Evolutionary conservation across 1,140 invertebrate genomes (phyloP).

Genomic region (Zaprionus inermis): DNA sequence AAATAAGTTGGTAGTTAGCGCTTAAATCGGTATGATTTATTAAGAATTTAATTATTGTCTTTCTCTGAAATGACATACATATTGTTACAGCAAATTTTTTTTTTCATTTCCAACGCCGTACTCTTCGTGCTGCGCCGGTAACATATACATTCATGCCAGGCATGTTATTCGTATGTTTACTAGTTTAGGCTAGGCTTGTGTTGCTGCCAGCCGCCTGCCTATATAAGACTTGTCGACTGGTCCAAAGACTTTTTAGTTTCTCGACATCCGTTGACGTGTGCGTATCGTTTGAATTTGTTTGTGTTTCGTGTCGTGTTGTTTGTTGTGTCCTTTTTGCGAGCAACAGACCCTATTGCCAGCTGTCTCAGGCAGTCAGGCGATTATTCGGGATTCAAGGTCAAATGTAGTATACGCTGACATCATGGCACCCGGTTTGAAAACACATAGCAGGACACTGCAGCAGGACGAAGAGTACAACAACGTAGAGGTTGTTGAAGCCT

Average conservation of each 20-base stretch:
- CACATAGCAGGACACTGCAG: conserved; percentile 44
- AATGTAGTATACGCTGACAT: conserved; percentile 51
- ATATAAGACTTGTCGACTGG: conserved; percentile 53
- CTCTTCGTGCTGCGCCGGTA: neutral
- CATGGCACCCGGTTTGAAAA: conserved; percentile 73
- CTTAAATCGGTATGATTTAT: neutral
- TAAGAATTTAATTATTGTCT: neutral
- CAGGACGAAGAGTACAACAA: conserved; percentile 55
- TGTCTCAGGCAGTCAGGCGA: neutral
- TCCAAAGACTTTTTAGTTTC: conserved; percentile 61
- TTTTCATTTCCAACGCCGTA: neutral
- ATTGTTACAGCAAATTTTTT: neutral
- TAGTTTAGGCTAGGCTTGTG: conserved; percentile 17
- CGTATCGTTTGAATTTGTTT: conserved; percentile 21
- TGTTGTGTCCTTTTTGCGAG: conserved; percentile 15
- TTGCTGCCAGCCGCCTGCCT: conserved; percentile 21
- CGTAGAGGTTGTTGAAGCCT: conserved; percentile 46
- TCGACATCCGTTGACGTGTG: conserved; percentile 51
- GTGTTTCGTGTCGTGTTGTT: neutral
- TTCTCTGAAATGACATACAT: neutral
- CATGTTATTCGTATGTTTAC: neutral
- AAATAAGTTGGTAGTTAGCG: neutral
- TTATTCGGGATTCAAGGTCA: conserved; percentile 47
- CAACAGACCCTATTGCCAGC: conserved; percentile 13
- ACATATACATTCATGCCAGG: neutral